These are phyloP conservation scores for Sphaerodactylus townsendi DNA, from an alignment of 2,113 vertebrate genomes.

Conservation along the genomic window DNA sequence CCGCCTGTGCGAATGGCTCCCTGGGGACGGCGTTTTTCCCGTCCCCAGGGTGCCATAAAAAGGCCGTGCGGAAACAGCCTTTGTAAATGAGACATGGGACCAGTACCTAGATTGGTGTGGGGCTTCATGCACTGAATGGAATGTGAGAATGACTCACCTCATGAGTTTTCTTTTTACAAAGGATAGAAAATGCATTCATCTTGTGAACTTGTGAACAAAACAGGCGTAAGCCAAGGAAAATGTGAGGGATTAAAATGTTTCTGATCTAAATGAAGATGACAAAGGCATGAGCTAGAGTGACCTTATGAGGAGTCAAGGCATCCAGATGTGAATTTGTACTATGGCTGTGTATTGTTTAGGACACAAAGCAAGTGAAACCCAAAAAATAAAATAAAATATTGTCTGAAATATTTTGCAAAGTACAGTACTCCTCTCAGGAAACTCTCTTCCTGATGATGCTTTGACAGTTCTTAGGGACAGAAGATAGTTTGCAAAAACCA, in stretches of 20 bases:
- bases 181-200: too few species aligned
- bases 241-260: slow-evolving; percentile 74
- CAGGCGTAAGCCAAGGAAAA: slow-evolving; percentile 72
- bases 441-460: slow-evolving; percentile 59
- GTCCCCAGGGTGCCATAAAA: too few species aligned
- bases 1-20: too few species aligned
- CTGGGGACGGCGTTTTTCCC: too few species aligned
- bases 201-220: too few species aligned
- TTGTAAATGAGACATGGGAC: too few species aligned
- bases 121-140: too few species aligned
- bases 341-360: slow-evolving; percentile 69
- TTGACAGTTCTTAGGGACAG: slow-evolving; percentile 61
- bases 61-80: too few species aligned
- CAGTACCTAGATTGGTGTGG: too few species aligned
- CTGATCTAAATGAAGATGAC: slow-evolving; percentile 60
- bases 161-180: too few species aligned
- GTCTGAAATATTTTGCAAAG: slow-evolving; percentile 73
- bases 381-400: slow-evolving; percentile 77
- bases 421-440: slow-evolving; percentile 41
- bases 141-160: too few species aligned
- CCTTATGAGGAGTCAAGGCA: slow-evolving; percentile 40
- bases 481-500: slow-evolving; percentile 69
- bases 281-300: slow-evolving; percentile 59
- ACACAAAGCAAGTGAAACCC: slow-evolving; percentile 76
- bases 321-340: slow-evolving; percentile 67